Evolutionary conservation across 53 echinoderm and acorn worm species (phyloP).

Genomic region (Patiria pectinifera): DNA sequence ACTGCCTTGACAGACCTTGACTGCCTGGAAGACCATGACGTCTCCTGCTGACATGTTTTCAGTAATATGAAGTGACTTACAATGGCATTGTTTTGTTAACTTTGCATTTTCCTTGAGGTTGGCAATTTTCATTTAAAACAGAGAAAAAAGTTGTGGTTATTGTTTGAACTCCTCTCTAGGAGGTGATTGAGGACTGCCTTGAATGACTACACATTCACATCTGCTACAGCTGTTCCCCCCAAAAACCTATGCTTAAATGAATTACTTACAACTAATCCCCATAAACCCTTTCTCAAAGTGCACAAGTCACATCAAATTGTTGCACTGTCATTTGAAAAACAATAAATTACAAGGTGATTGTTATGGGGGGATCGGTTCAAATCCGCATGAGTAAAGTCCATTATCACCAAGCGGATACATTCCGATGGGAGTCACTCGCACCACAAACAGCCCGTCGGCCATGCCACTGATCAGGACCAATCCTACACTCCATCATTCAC

Average conservation of each 20-base stretch:
- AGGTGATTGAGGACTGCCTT: not conserved
- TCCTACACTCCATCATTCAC: not conserved
- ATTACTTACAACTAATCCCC: constrained; percentile 11
- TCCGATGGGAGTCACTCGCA: constrained; percentile 23
- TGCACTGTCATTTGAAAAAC: not conserved
- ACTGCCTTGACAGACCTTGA: no score
- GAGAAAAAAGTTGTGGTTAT: no score
- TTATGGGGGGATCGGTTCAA: not conserved
- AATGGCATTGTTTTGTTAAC: no score
- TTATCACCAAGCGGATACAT: not conserved
- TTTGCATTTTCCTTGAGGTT: no score
- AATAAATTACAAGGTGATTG: not conserved
- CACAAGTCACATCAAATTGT: constrained; percentile 48
- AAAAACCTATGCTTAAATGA: not conserved
- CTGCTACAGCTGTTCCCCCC: not conserved
- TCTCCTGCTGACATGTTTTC: no score
- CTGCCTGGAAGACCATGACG: no score
- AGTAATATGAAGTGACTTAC: no score
- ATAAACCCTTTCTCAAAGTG: constrained; percentile 37
- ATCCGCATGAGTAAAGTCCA: constrained; percentile 45
- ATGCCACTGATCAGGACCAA: not conserved
- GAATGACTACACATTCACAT: not conserved
- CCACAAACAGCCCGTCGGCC: not conserved
- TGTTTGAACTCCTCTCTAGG: no score
- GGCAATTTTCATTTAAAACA: no score